Conservation (phyloP, 2,888 invertebrate genomes). For the Hoplodrina blanda region DNA sequence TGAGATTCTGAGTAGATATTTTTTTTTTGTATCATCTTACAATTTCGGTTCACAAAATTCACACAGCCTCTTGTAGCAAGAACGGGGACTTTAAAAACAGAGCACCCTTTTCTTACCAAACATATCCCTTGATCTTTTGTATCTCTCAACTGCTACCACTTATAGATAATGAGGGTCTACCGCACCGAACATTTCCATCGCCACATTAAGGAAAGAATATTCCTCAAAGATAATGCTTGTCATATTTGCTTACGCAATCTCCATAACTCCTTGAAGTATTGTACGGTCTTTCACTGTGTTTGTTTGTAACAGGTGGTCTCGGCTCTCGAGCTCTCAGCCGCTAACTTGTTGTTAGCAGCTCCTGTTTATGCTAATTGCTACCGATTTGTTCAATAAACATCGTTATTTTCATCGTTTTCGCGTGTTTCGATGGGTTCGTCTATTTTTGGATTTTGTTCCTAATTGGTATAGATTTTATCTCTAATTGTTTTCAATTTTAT, state of each 20-base stretch:
- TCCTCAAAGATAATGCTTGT: constrained; percentile 30
- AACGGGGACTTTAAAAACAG: not conserved
- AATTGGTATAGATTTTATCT: constrained; percentile 9
- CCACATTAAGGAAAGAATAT: constrained; percentile 26
- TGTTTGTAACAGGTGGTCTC: constrained; percentile 45
- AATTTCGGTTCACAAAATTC: not conserved
- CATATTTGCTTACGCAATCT: constrained; percentile 49
- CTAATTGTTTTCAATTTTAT: not conserved
- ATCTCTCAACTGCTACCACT: constrained; percentile 10
- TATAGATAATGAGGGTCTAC: constrained; percentile 5
- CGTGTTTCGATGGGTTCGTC: constrained; percentile 27
- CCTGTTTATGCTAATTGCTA: constrained; percentile 38
- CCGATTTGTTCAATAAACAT: constrained; percentile 51
- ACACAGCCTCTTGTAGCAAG: not conserved
- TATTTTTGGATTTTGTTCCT: constrained; percentile 5
- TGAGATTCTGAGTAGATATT: no score
- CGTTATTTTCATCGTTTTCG: constrained; percentile 33
- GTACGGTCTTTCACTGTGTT: constrained; percentile 26
- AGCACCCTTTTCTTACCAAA: not conserved
- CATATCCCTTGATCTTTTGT: constrained; percentile 12
- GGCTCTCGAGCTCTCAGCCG: not conserved
- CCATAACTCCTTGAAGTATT: constrained; percentile 29
- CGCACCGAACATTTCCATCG: constrained; percentile 27
- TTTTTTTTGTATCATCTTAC: not conserved
- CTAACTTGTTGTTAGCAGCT: constrained; percentile 35